These are phyloP conservation scores for Parasteatoda lunata DNA, from an alignment of 2,888 invertebrate species.

Conservation along the genomic window DNA sequence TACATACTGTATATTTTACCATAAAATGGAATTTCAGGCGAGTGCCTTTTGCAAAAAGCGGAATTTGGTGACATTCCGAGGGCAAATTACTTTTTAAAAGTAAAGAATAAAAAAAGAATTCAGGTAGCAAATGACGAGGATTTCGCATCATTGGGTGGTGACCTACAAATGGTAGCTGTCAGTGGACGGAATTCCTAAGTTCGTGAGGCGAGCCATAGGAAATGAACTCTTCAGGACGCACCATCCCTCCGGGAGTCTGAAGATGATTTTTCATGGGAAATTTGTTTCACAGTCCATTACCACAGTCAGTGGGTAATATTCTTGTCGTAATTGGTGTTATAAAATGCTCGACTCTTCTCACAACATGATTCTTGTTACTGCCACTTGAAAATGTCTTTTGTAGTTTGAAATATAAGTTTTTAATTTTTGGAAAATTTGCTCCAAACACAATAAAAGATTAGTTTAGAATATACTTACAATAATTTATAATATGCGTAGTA, in stretches of 20 bases:
- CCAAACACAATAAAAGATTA: neutral
- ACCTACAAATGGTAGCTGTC: slow-evolving; percentile 28
- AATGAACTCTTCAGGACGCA: slow-evolving; percentile 45
- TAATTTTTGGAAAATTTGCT: neutral
- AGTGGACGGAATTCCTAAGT: slow-evolving; percentile 17
- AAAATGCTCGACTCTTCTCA: no score
- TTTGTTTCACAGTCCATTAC: no score
- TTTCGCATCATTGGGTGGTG: slow-evolving; percentile 3
- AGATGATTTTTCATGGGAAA: no score
- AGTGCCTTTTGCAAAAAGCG: neutral
- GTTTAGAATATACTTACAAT: no score
- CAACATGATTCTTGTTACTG: no score
- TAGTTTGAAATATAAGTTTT: no score
- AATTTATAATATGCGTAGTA: no score
- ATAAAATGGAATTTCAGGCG: neutral
- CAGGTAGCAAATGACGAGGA: neutral
- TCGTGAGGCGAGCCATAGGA: slow-evolving; percentile 20
- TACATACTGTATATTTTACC: neutral
- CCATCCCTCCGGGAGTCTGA: slow-evolving; percentile 28
- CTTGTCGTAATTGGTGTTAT: no score
- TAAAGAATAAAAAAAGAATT: neutral
- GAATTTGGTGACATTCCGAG: neutral
- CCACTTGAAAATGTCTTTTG: neutral
- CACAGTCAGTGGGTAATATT: no score
- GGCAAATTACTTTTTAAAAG: neutral